Evolutionary conservation across 1,140 invertebrate genomes (phyloP).

Genomic region (Solenopsis invicta): DNA sequence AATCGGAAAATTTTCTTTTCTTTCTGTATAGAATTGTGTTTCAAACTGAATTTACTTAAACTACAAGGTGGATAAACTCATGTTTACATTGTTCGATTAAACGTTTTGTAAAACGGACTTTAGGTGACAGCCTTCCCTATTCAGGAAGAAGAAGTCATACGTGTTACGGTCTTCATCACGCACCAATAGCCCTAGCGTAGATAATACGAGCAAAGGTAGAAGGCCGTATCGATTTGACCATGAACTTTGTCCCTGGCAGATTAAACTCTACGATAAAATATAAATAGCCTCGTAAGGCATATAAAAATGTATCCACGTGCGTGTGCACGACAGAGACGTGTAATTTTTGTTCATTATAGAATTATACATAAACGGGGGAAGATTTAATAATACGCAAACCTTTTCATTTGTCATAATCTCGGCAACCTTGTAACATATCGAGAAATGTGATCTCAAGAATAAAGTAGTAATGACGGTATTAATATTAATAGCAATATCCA

Average conservation of each 20-base stretch:
- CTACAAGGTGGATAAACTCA: neutral
- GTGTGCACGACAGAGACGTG: constrained; percentile 8
- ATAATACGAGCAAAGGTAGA: constrained; percentile 68
- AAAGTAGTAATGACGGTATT: neutral
- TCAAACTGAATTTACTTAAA: constrained; percentile 26
- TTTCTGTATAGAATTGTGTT: neutral
- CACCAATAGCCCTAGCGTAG: constrained; percentile 37
- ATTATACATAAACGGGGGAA: neutral
- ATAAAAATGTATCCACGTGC: constrained; percentile 34
- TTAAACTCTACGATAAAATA: constrained; percentile 71
- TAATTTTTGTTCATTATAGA: constrained; percentile 5
- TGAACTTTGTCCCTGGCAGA: constrained; percentile 83
- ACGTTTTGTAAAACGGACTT: neutral
- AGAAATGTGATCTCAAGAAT: neutral
- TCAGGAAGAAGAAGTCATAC: constrained; percentile 51
- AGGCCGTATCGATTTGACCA: constrained; percentile 86
- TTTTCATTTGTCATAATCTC: neutral
- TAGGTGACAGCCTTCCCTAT: neutral
- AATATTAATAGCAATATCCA: neutral
- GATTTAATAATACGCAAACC: neutral
- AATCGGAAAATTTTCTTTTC: too few relatives aligned
- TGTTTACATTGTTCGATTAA: neutral
- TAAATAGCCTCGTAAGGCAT: constrained; percentile 73
- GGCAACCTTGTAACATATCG: neutral
- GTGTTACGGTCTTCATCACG: constrained; percentile 45